Evolutionary conservation across 2,888 invertebrate species (phyloP).

Genomic region (Troilus luridus): DNA sequence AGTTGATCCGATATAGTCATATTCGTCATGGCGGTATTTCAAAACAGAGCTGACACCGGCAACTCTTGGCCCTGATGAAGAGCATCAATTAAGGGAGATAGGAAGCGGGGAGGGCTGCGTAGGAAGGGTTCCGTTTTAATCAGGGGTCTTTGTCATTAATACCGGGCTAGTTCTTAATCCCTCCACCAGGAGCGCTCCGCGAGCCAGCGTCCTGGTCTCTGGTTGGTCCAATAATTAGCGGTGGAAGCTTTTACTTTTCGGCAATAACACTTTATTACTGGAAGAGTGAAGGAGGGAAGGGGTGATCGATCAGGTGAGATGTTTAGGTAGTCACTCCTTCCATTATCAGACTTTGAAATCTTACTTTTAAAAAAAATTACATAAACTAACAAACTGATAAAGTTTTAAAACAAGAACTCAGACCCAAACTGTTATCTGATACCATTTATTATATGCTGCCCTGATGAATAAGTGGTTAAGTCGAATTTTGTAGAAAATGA

Average conservation of each 20-base stretch:
- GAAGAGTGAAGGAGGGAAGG: neutral
- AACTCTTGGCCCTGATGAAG: neutral
- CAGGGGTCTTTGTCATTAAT: slow-evolving; percentile 2
- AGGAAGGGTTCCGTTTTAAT: slow-evolving; percentile 22
- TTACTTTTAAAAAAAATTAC: no score
- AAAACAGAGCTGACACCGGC: neutral
- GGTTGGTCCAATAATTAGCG: slow-evolving; percentile 24
- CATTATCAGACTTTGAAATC: neutral
- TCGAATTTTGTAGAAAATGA: no score
- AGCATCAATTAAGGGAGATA: slow-evolving; percentile 4
- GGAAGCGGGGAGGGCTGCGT: neutral
- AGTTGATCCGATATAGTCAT: neutral
- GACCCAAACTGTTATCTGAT: no score
- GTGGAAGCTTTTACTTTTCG: neutral
- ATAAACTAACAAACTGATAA: no score
- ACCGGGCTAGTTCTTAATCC: neutral
- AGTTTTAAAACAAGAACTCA: no score
- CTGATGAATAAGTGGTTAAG: no score
- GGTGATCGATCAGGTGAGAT: neutral
- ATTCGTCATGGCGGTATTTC: neutral
- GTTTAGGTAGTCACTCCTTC: neutral
- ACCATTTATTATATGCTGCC: no score
- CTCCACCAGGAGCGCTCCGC: neutral
- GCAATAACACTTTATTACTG: slow-evolving; percentile 6
- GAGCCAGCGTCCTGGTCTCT: neutral